phyloP scores from a whole-genome alignment of 2,113 vertebrate genomes.

The Gracilinanus agilis region DNA sequence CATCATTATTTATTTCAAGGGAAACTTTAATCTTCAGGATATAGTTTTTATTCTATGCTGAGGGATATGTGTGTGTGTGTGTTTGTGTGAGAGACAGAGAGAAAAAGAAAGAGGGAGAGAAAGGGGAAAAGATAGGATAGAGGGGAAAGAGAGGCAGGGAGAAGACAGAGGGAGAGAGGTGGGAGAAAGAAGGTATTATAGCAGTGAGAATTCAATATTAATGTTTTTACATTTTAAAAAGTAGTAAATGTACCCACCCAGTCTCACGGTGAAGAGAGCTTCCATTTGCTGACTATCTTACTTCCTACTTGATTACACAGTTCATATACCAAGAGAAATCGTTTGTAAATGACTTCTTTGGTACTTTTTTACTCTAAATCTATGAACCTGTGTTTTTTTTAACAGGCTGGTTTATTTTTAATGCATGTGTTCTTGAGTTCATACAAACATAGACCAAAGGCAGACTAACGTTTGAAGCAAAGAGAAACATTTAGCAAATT shows the following conservation, averaged over 20 bases:
- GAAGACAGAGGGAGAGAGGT: neutral
- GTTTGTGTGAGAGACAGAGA: neutral
- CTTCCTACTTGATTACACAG: neutral
- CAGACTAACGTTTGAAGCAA: neutral
- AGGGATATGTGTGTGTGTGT: neutral
- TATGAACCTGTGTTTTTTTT: neutral
- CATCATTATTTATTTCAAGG: neutral
- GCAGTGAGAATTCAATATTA: neutral
- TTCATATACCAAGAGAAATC: neutral
- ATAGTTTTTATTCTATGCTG: neutral
- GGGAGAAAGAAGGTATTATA: neutral
- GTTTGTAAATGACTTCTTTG: neutral
- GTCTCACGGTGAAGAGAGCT: neutral
- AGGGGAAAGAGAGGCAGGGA: neutral
- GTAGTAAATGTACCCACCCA: neutral
- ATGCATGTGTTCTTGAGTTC: neutral
- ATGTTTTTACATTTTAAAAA: neutral
- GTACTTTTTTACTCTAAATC: neutral
- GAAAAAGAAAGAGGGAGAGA: neutral
- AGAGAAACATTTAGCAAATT: neutral
- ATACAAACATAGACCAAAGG: neutral
- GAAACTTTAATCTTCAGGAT: neutral
- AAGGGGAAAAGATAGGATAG: neutral
- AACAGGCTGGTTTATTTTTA: neutral
- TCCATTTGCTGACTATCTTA: neutral